Evolutionary conservation across 2,888 invertebrate species (phyloP).

Genomic region (Metalampra italica): DNA sequence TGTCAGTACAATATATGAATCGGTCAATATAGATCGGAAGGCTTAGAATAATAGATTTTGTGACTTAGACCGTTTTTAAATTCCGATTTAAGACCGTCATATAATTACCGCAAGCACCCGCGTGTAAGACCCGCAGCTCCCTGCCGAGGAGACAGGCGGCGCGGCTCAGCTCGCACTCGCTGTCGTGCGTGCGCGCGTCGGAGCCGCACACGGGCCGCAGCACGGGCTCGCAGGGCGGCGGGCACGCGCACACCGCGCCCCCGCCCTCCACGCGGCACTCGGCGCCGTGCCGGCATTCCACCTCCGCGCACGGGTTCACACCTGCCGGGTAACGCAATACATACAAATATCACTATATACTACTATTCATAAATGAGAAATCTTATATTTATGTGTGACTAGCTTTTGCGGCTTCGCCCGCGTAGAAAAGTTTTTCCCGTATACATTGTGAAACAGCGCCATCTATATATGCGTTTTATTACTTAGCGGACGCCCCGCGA

Average conservation of each 20-base stretch:
- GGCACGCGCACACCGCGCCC: conserved; percentile 92
- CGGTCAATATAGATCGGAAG: too few species aligned
- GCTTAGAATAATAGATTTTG: too few species aligned
- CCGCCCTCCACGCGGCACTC: conserved; percentile 88
- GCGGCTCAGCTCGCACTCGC: conserved; percentile 88
- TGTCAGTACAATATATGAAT: too few species aligned
- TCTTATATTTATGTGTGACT: too few species aligned
- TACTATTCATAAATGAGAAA: too few species aligned
- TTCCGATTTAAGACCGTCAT: too few species aligned
- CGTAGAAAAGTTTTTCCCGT: too few species aligned
- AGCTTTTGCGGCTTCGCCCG: too few species aligned
- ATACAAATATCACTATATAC: neutral
- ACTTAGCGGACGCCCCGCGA: too few species aligned
- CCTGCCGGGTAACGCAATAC: conserved; percentile 65
- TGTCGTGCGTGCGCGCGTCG: conserved; percentile 90
- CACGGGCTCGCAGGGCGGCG: conserved; percentile 87
- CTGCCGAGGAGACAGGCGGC: conserved; percentile 82
- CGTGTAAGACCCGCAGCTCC: conserved; percentile 63
- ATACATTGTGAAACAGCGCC: too few species aligned
- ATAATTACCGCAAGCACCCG: conserved; percentile 65
- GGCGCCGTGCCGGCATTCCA: conserved; percentile 87
- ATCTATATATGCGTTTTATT: too few species aligned
- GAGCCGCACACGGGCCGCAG: conserved; percentile 91
- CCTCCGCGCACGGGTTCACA: conserved; percentile 89
- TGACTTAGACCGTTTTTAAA: too few species aligned